These are phyloP conservation scores for Corella eumyota DNA, from an alignment of 23 tunicate genomes.

Conservation along the genomic window DNA sequence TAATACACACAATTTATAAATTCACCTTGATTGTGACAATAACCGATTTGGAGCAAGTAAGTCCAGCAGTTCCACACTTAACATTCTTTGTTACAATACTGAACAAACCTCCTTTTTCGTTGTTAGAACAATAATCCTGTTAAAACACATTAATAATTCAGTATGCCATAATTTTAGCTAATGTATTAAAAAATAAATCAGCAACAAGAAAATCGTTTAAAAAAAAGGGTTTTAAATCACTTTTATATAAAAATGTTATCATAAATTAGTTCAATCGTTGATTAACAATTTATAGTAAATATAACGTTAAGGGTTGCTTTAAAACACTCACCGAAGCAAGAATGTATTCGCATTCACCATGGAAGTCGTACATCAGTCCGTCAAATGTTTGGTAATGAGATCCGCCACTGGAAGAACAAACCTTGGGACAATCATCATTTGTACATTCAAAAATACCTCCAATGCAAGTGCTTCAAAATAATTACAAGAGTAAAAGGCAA, in stretches of 20 bases:
- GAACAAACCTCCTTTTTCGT: constrained; percentile 31
- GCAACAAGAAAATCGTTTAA: too few species aligned
- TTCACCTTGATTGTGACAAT: constrained; percentile 38
- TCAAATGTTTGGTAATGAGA: constrained; percentile 55
- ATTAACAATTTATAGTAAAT: too few species aligned
- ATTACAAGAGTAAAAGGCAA: neutral
- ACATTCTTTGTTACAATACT: constrained; percentile 33
- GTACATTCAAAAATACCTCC: constrained; percentile 33
- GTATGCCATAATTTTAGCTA: too few species aligned
- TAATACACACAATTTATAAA: too few species aligned
- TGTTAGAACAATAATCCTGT: constrained; percentile 48
- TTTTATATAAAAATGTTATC: too few species aligned
- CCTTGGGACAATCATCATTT: constrained; percentile 27
- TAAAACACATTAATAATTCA: neutral
- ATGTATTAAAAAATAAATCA: too few species aligned
- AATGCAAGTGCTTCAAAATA: constrained; percentile 15
- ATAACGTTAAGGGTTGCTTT: too few species aligned
- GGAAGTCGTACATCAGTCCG: constrained; percentile 39
- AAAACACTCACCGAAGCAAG: constrained; percentile 32
- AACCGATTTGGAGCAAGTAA: constrained; percentile 38
- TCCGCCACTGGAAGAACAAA: constrained; percentile 42
- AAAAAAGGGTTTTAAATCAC: too few species aligned
- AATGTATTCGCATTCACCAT: constrained; percentile 54
- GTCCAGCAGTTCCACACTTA: constrained; percentile 33
- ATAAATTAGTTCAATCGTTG: too few species aligned